phyloP scores from a whole-genome alignment of 2,113 vertebrate genomes.

The Nothobranchius kuhntae region DNA sequence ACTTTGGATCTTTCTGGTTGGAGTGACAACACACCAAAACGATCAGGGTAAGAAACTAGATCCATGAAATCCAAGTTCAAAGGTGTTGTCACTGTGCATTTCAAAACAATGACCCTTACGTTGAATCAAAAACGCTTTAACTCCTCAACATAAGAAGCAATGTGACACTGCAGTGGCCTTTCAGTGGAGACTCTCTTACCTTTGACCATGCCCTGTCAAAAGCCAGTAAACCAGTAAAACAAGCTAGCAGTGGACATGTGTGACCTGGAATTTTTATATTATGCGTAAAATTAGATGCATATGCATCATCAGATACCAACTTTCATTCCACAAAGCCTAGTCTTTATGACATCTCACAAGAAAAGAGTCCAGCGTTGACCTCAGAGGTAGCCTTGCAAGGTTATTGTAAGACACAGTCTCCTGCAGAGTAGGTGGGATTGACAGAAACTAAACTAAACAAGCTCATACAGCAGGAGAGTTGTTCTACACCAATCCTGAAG shows the following conservation, averaged over 20 bases:
- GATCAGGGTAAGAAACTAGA: conserved; percentile 49
- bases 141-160: no score
- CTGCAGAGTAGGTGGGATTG: conserved; percentile 32
- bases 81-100: conserved; percentile 42
- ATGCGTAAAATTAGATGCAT: conserved; percentile 21
- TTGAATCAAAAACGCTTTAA: no score
- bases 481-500: conserved; percentile 25
- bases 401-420: conserved; percentile 40
- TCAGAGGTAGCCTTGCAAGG: conserved; percentile 51
- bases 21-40: conserved; percentile 18
- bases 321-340: conserved; percentile 11
- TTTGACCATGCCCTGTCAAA: conserved; percentile 41
- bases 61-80: conserved; percentile 33
- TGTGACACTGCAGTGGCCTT: conserved; percentile 26
- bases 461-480: conserved; percentile 10
- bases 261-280: conserved; percentile 11
- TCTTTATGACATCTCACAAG: conserved; percentile 46
- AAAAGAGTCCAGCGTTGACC: conserved; percentile 53
- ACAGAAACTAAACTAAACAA: conserved; percentile 42
- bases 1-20: conserved; percentile 28
- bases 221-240: conserved; percentile 49
- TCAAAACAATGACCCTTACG: not conserved
- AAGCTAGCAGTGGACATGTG: conserved; percentile 29
- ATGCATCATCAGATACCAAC: conserved; percentile 18
- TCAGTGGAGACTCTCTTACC: conserved; percentile 38